Evolutionary conservation across 2,113 vertebrate genomes (phyloP), one percentile per base, ranked within the genome.

Genomic region (Chaetorhynchus papuensis): DNA sequence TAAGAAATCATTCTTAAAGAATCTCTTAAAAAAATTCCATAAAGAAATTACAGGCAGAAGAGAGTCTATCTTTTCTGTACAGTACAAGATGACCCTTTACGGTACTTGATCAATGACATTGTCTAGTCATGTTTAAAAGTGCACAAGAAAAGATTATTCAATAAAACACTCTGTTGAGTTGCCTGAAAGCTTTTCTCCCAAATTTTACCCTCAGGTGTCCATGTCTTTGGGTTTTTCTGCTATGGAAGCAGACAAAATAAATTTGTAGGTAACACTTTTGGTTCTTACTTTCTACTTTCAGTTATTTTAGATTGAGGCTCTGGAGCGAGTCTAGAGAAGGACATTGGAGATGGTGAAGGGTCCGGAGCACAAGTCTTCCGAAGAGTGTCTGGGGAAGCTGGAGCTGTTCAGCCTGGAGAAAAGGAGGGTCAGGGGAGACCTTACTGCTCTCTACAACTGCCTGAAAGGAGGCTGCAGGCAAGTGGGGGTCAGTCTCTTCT

Each of bases 1-100:
- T 80, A 59, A 54, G 44, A 93, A 90, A 88, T 83, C 27, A 52
- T 96, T 84, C 78, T 76, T 83, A 70, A 74, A 72, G 19, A 33
- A 87, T 60, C 3, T 57, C 44, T 81, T 86, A 0, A 14, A 93
- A 90, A 60, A 53, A 80, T 70, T 70, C n/a, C 19, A 37, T 89
- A 50, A 83, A 65, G 57, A 83, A 68, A 92, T 80, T 50, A 53
- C 53, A 93, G 41, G 22, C 37, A 83, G 63, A 88, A 77, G 22
- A 90, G 13, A 64, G 15, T 22, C 24, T 88, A 9, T 56, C 31
- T 87, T 76, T 91, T 90, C 45, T 61, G 39, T 20, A 6, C 30
- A 41, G 27, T 83, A 54, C 27, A 87, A 84, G 79, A 85, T 83
- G 63, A 83, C 66, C 42, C 35, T 74, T 90, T 74, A 47, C 0